Conservation (phyloP, 2,888 invertebrate species). For the Caenorhabditis plicata region DNA sequence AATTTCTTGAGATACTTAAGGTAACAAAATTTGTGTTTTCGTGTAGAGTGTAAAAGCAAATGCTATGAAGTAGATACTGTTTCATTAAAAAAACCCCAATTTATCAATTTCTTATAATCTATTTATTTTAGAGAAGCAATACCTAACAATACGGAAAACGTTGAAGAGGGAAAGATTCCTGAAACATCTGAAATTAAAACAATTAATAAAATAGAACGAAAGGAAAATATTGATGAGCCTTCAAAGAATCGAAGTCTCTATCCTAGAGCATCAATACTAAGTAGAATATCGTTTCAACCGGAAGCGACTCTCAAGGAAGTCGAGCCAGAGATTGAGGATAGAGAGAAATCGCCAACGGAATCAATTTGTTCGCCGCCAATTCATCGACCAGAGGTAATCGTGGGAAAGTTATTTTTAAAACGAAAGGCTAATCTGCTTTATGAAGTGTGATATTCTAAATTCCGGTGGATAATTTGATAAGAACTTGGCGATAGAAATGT, state of each 20-base stretch:
- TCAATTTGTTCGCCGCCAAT: conserved; percentile 28
- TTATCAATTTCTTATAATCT: background rate
- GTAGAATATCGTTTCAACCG: conserved; percentile 39
- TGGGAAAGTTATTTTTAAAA: background rate
- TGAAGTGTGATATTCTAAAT: no score
- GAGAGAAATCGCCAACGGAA: conserved; percentile 21
- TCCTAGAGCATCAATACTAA: conserved; percentile 39
- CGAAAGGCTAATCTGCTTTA: no score
- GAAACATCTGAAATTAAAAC: background rate
- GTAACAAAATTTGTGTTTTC: conserved; percentile 8
- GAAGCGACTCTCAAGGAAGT: conserved; percentile 32
- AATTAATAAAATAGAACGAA: background rate
- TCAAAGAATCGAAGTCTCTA: conserved; percentile 24
- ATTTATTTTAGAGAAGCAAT: conserved; percentile 18
- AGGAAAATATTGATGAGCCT: background rate
- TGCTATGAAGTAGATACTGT: no score
- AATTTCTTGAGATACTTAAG: conserved; percentile 35
- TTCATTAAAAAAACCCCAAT: no score
- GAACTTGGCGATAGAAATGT: no score
- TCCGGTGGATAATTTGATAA: no score
- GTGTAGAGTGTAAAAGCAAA: no score
- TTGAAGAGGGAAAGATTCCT: no score
- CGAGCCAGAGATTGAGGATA: conserved; percentile 35
- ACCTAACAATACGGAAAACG: conserved; percentile 8
- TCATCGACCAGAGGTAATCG: conserved; percentile 20